Base-by-base conservation (phyloP, 1,140 invertebrate genomes). In the Leptestheria dahalacensis region DNA sequence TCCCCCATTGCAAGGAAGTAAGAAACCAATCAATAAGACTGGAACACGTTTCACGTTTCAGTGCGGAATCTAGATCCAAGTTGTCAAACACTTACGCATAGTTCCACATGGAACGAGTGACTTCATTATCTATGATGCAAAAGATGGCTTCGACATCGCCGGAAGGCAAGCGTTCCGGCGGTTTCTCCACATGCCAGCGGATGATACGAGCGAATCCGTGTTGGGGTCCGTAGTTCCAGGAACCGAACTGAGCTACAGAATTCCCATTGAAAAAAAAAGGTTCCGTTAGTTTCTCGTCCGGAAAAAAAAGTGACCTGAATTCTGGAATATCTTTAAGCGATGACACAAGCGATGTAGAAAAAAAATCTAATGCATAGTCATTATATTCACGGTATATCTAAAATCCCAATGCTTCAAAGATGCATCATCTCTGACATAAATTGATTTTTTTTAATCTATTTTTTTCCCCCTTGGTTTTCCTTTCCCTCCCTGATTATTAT, bases 191-290 rank as follows among this genome's bases (percentile, higher is more conserved):
- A 64, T 84, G 82, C 92, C 92, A 96, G 65, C 86, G 80, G 51
- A 86, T 82, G 66, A 93, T 86, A 67, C 91, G 79, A 46, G 91
- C 91, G 78, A 96, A 96, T 51, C 91, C 92, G 75, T 96, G 91
- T 66, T 92, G 88, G 12, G 92, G 91, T 3, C 91, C 91, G 70
- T 84, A 88, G 51, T 83, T 83, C 90, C 90, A 95, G 61, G 85
- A 79, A 60, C 91, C 92, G 74, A 95, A 95, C 79, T 94, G 89
- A 67, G 91, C 91, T 94, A 73, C 20, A 74, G 73, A 66, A 66
- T 9, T 9, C 15, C n/a, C 9, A 23, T 10, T 57, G 20, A 26
- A 60, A 59, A 28, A 1, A 54, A 59, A 18, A n/a, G 26, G 23
- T 60, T n/a, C n/a, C n/a, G n/a, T n/a, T n/a, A n/a, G n/a, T n/a